Percentiles rank a stretch among this genome's conserved stretches.
Evolutionary conservation across 2,888 invertebrate species (phyloP).

Genomic region (Stomorhina lunata): DNA sequence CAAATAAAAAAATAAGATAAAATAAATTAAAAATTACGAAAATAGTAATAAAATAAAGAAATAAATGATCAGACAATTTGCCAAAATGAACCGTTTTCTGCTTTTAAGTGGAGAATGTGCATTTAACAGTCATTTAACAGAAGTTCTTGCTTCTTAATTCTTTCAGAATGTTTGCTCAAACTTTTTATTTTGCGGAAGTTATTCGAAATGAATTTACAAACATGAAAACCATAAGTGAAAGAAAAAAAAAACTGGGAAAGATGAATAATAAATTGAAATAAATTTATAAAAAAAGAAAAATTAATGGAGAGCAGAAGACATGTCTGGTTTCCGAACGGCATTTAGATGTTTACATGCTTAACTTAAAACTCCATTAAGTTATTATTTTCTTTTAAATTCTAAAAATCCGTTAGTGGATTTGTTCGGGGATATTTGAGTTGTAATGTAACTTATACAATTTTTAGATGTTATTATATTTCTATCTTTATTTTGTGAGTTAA

Average conservation of each 20-base stretch:
- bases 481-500: too few species aligned
- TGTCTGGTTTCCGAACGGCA: constrained; percentile 38
- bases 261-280: constrained; percentile 48
- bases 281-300: constrained; percentile 22
- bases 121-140: constrained; percentile 53
- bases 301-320: constrained; percentile 32
- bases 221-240: constrained; percentile 51
- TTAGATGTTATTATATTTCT: too few species aligned
- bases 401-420: too few species aligned
- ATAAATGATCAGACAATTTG: constrained; percentile 46
- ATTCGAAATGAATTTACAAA: constrained; percentile 57
- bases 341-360: too few species aligned
- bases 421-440: too few species aligned
- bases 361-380: too few species aligned
- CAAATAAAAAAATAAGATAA: constrained; percentile 16
- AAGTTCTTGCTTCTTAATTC: constrained; percentile 23
- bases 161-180: neutral
- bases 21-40: constrained; percentile 2
- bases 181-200: constrained; percentile 52
- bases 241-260: constrained; percentile 42
- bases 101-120: constrained; percentile 39
- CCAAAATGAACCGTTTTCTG: constrained; percentile 48
- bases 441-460: too few species aligned
- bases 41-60: constrained; percentile 11
- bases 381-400: too few species aligned